These are phyloP conservation scores for Deroptyus accipitrinus DNA, from an alignment of 2,113 vertebrate genomes.

Conservation along the genomic window DNA sequence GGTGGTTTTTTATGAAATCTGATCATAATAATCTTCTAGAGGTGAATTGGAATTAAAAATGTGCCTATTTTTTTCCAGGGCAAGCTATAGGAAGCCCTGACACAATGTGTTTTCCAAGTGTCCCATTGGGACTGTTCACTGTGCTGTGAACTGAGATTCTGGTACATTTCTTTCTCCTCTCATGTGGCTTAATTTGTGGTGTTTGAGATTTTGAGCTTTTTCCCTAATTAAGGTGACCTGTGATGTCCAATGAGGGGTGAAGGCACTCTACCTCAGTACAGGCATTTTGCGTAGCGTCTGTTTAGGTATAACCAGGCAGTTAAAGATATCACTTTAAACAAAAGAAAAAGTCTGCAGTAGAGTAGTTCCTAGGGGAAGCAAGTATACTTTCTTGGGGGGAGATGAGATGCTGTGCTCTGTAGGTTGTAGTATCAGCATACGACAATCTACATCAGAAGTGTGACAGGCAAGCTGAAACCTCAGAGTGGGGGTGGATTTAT, in stretches of 20 bases:
- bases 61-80: neutral
- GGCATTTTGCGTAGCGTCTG: neutral
- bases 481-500: neutral
- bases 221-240: neutral
- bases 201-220: neutral
- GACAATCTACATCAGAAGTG: neutral
- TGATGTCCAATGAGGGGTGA: neutral
- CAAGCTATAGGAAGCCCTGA: neutral
- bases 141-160: neutral
- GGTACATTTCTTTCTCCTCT: neutral
- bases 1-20: neutral
- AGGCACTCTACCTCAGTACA: neutral
- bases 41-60: neutral
- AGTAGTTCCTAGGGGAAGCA: neutral
- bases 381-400: neutral
- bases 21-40: neutral
- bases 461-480: neutral
- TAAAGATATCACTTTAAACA: neutral
- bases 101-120: neutral
- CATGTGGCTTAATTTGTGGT: neutral
- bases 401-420: neutral
- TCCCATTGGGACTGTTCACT: neutral
- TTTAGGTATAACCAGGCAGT: neutral
- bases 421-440: neutral
- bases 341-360: neutral